These are phyloP conservation scores for Rhinopomastus cyanomelas DNA, from an alignment of 2,113 vertebrate genomes.

Conservation along the genomic window DNA sequence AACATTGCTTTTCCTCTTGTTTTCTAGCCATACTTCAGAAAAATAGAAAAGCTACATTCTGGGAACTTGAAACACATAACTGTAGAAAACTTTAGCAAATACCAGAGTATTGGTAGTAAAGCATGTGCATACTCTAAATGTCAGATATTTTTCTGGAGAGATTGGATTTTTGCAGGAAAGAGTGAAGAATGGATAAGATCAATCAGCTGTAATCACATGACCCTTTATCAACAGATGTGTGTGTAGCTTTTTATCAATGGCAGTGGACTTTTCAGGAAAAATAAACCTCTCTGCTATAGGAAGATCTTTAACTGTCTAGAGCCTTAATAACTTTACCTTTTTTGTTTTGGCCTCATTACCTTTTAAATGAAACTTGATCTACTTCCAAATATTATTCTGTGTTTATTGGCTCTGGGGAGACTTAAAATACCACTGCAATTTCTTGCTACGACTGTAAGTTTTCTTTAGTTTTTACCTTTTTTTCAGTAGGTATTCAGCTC, in stretches of 20 bases:
- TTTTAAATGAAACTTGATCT: not conserved
- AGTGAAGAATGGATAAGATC: not conserved
- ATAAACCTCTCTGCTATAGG: not conserved
- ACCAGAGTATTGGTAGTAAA: too few species aligned
- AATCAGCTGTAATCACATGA: not conserved
- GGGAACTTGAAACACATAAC: not conserved
- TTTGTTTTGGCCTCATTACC: not conserved
- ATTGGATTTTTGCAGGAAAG: not conserved
- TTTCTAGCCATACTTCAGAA: not conserved
- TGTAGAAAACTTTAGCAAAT: slow-evolving; percentile 40
- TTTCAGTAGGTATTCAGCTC: not conserved
- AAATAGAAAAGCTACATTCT: not conserved
- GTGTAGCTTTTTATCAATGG: not conserved
- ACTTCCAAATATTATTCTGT: not conserved
- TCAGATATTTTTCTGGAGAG: slow-evolving; percentile 11
- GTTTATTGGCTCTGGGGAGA: not conserved
- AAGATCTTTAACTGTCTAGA: not conserved
- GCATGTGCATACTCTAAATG: slow-evolving; percentile 16
- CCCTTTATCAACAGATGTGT: not conserved
- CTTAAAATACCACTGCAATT: not conserved
- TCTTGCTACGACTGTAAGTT: not conserved
- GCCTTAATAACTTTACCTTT: not conserved
- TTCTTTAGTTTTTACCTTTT: not conserved
- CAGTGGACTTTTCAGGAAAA: not conserved
- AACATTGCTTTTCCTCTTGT: not conserved